Percentiles rank a stretch among this genome's conserved stretches.
These are phyloP conservation scores for Bhutanitis thaidina DNA, from an alignment of 2,888 invertebrate species.

Conservation along the genomic window DNA sequence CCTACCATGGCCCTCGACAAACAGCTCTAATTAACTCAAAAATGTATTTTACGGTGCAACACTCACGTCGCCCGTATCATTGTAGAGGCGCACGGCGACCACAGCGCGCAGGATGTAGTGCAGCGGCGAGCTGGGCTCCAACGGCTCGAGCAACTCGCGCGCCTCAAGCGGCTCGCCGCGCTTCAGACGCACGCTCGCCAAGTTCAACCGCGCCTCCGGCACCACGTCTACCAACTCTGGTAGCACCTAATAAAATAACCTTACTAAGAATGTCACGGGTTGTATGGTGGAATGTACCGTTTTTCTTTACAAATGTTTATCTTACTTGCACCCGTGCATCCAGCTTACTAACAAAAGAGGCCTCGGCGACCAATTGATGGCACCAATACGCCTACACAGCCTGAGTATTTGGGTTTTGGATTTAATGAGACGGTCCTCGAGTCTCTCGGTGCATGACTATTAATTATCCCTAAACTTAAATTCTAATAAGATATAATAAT, in stretches of 20 bases:
- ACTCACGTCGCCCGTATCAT: slow-evolving; percentile 93
- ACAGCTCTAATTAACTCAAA: too few relatives aligned
- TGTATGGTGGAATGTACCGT: too few relatives aligned
- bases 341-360: not conserved
- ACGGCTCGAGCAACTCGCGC: slow-evolving; percentile 91
- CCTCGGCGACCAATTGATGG: too few relatives aligned
- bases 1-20: too few relatives aligned
- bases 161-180: slow-evolving; percentile 94
- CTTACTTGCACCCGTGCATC: not conserved
- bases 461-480: too few relatives aligned
- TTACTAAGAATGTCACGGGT: too few relatives aligned
- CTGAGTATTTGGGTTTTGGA: too few relatives aligned
- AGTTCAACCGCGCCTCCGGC: slow-evolving; percentile 96
- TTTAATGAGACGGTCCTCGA: too few relatives aligned
- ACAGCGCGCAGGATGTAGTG: slow-evolving; percentile 98
- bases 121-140: slow-evolving; percentile 95
- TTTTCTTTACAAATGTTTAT: too few relatives aligned
- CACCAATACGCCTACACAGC: too few relatives aligned
- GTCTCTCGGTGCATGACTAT: too few relatives aligned
- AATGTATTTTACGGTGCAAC: not conserved
- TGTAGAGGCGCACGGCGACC: slow-evolving; percentile 95
- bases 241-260: slow-evolving; percentile 70
- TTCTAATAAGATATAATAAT: too few relatives aligned
- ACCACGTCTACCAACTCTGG: slow-evolving; percentile 96
- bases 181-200: slow-evolving; percentile 95